These are phyloP conservation scores for Dromaius novaehollandiae DNA, from an alignment of 2,113 vertebrate species.

Conservation along the genomic window DNA sequence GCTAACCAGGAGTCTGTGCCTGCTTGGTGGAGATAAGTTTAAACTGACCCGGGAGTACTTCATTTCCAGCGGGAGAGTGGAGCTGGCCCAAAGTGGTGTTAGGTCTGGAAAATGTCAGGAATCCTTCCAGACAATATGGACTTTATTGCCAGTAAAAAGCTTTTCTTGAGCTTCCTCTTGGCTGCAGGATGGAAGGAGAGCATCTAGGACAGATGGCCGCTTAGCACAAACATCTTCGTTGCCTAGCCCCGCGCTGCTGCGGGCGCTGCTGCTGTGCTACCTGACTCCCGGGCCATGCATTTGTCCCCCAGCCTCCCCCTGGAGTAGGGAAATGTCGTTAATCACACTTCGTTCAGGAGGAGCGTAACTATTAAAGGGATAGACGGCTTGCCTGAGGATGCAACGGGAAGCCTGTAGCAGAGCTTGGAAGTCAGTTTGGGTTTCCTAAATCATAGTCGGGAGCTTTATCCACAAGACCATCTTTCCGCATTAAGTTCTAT, in stretches of 20 bases:
- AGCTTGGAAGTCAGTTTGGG: neutral
- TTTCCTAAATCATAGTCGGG: neutral
- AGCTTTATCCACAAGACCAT: neutral
- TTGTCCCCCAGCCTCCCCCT: neutral
- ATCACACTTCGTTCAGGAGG: neutral
- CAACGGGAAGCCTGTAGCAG: neutral
- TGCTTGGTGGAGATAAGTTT: neutral
- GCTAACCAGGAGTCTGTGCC: neutral
- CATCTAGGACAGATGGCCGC: neutral
- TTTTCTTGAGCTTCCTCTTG: neutral
- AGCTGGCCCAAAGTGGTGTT: neutral
- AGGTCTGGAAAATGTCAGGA: slow-evolving; percentile 20
- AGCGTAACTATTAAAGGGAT: neutral
- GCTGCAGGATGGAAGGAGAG: neutral
- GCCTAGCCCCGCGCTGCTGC: neutral
- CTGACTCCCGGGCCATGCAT: neutral
- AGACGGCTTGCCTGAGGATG: neutral
- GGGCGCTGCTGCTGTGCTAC: neutral
- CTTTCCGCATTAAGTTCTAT: neutral
- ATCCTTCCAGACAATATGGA: neutral
- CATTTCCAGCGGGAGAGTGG: neutral
- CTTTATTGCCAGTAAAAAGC: neutral
- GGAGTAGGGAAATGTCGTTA: neutral
- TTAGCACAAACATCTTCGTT: neutral
- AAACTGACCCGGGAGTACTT: neutral